Percentiles rank a stretch among this genome's conserved stretches.
Evolutionary conservation across 2,113 vertebrate species (phyloP).

Genomic region (Heterotilapia buettikoferi): DNA sequence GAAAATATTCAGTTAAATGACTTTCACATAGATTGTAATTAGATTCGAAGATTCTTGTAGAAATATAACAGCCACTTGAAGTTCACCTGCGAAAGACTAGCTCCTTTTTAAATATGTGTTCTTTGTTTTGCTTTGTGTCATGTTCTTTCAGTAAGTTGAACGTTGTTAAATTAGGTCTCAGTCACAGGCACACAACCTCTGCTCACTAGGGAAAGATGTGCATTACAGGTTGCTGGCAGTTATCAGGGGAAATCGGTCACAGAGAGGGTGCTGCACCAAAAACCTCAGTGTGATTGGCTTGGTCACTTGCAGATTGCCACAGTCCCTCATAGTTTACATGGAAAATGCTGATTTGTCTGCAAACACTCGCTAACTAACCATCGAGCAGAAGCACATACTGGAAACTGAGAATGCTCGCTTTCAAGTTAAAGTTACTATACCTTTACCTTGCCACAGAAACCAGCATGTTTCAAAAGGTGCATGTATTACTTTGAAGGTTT

Average conservation of each 20-base stretch:
- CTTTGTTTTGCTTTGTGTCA: not conserved
- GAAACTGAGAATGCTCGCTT: not conserved
- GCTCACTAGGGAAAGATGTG: not conserved
- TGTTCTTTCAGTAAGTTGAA: not conserved
- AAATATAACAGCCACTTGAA: not conserved
- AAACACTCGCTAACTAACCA: not conserved
- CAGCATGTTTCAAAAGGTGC: not conserved
- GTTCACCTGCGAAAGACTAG: not conserved
- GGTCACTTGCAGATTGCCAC: not conserved
- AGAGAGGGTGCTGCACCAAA: not conserved
- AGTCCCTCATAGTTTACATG: not conserved
- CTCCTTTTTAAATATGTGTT: not conserved
- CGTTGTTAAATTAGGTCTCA: accelerated
- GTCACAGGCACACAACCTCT: not conserved
- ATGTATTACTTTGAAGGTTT: not conserved
- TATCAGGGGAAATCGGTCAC: not conserved
- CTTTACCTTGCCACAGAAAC: not conserved
- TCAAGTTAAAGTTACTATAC: not conserved
- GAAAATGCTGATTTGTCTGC: not conserved
- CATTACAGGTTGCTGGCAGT: accelerated
- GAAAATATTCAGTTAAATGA: not conserved
- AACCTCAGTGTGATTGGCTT: not conserved
- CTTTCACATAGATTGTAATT: not conserved
- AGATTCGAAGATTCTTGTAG: not conserved
- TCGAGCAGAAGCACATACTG: accelerated